Conservation (phyloP, 2,113 vertebrate species). For the Calidris pygmaea region DNA sequence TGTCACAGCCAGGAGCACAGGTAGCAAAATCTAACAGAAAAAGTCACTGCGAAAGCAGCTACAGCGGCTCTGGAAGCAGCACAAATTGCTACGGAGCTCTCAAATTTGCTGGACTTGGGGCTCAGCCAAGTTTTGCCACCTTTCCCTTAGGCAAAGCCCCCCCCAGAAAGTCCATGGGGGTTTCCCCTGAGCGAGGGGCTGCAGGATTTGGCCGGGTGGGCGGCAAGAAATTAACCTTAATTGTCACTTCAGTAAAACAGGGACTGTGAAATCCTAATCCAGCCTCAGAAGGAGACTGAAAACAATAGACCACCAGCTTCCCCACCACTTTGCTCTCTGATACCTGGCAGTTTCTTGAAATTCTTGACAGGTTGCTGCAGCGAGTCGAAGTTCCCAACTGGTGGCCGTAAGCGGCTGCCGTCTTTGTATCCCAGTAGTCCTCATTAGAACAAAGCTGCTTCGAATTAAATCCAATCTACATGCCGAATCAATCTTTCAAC, state of each 20-base stretch:
- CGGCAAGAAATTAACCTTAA: conserved; percentile 35
- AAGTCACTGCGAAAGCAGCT: background rate
- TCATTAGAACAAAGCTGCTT: conserved; percentile 84
- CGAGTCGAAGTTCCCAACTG: conserved; percentile 29
- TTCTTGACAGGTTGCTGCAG: conserved; percentile 57
- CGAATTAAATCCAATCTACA: conserved; percentile 80
- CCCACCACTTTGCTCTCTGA: background rate
- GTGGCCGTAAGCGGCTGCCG: conserved; percentile 45
- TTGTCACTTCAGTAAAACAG: background rate
- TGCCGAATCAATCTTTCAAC: conserved; percentile 80
- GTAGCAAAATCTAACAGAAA: background rate
- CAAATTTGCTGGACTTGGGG: background rate
- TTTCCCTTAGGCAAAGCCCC: background rate
- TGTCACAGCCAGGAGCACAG: background rate
- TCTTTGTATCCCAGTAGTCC: conserved; percentile 73
- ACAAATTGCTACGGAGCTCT: background rate
- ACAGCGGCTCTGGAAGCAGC: background rate
- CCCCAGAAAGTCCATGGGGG: background rate
- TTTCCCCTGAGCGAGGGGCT: background rate
- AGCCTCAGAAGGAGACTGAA: background rate
- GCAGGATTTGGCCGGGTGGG: background rate
- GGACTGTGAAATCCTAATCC: background rate
- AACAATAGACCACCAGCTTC: background rate
- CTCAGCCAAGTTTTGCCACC: background rate
- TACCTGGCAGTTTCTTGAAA: conserved; percentile 28